A percentile compares a stretch with the other conserved stretches of the same genome.
phyloP scores from a whole-genome alignment of 2,797 vertebrate genomes.

The Australoheros facetus region DNA sequence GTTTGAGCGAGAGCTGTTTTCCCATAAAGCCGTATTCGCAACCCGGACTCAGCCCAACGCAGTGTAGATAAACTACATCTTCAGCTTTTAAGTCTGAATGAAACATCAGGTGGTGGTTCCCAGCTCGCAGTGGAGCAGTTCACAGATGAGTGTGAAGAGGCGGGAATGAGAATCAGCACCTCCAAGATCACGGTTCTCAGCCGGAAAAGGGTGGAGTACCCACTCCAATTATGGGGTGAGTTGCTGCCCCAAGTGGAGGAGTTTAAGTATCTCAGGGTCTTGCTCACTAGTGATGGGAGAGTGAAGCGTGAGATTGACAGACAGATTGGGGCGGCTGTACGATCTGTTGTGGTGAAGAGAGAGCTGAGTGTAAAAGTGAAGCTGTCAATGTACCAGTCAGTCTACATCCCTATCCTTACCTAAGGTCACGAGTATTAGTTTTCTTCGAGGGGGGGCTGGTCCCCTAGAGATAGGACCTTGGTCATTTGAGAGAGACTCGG shows the following conservation, averaged over 20 bases:
- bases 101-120: background rate
- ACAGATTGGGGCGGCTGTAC: too few relatives aligned
- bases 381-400: too few relatives aligned
- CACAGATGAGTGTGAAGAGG: rapidly evolving
- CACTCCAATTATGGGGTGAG: background rate
- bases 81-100: background rate
- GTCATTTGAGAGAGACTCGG: background rate
- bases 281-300: background rate
- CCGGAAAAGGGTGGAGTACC: background rate
- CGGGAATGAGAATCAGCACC: background rate
- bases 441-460: too few relatives aligned
- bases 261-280: background rate
- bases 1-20: too few relatives aligned
- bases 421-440: too few relatives aligned
- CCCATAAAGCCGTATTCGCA: too few relatives aligned
- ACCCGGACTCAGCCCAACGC: too few relatives aligned
- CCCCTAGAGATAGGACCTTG: too few relatives aligned
- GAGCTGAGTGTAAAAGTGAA: too few relatives aligned
- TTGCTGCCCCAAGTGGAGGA: background rate
- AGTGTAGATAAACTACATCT: background rate
- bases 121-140: background rate
- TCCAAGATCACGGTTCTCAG: background rate
- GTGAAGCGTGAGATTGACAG: rapidly evolving
- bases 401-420: too few relatives aligned
- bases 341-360: too few relatives aligned